Percentiles rank a stretch among this genome's conserved stretches.
Conservation (phyloP, 2,113 vertebrate genomes). For the Cheilinus undulatus region DNA sequence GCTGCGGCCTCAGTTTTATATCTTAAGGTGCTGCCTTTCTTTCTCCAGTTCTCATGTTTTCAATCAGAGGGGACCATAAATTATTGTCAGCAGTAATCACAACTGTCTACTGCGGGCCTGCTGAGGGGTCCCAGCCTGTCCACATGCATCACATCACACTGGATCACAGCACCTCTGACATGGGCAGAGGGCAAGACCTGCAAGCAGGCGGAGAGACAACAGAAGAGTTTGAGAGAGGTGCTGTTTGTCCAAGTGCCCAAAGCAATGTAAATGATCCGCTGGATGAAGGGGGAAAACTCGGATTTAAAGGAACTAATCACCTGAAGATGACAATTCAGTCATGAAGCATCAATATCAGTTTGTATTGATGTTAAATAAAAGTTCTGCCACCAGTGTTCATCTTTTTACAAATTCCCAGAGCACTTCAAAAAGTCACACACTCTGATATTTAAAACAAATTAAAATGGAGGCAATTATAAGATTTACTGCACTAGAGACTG, state of each 20-base stretch:
- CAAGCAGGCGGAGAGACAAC: constrained; percentile 37
- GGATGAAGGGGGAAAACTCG: constrained; percentile 5
- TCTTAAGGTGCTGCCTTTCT: constrained; percentile 81
- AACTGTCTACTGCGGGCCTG: constrained; percentile 73
- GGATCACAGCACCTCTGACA: constrained; percentile 61
- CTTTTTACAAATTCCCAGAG: too few relatives aligned
- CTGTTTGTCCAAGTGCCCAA: constrained; percentile 46
- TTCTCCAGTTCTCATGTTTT: constrained; percentile 75
- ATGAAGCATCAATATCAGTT: constrained; percentile 4
- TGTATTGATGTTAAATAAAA: neutral
- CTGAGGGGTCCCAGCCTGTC: constrained; percentile 77
- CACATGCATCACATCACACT: constrained; percentile 73
- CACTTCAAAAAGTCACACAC: neutral
- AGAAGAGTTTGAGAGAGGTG: constrained; percentile 62
- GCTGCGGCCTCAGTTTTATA: constrained; percentile 79
- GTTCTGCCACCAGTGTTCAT: too few relatives aligned
- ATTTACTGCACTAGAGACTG: too few relatives aligned
- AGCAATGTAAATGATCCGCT: constrained; percentile 62
- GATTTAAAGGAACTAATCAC: constrained; percentile 4
- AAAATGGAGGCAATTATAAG: too few relatives aligned
- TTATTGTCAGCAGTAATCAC: constrained; percentile 83
- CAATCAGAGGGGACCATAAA: constrained; percentile 81
- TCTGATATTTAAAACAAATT: neutral
- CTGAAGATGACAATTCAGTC: neutral
- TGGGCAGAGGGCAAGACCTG: constrained; percentile 51